These are phyloP conservation scores for Epinephelus awoara DNA, from an alignment of 2,797 vertebrate genomes.

Conservation along the genomic window DNA sequence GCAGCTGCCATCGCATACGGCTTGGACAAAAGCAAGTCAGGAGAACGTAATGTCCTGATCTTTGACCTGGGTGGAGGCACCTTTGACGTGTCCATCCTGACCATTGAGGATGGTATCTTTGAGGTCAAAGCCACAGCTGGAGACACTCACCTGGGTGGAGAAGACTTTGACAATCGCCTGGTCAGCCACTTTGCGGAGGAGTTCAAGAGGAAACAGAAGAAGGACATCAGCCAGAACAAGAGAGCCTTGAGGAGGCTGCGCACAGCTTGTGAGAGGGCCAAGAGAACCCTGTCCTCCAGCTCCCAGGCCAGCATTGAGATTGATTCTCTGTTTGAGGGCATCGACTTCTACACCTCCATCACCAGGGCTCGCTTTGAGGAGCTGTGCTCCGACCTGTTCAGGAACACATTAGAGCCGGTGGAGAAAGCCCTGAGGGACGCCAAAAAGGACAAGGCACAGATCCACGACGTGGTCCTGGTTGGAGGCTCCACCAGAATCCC, in stretches of 20 bases:
- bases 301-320: constrained; percentile 74
- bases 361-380: constrained; percentile 71
- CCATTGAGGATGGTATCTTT: constrained; percentile 73
- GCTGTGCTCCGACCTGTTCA: constrained; percentile 67
- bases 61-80: constrained; percentile 74
- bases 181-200: constrained; percentile 71
- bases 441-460: constrained; percentile 59
- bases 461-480: constrained; percentile 61
- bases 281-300: constrained; percentile 75
- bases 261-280: constrained; percentile 71
- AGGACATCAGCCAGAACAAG: constrained; percentile 72
- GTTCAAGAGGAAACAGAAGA: constrained; percentile 75
- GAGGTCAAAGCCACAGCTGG: constrained; percentile 73
- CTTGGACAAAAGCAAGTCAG: constrained; percentile 57
- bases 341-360: constrained; percentile 75
- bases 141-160: constrained; percentile 77
- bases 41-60: constrained; percentile 66
- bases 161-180: constrained; percentile 75
- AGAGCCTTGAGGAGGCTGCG: constrained; percentile 70
- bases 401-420: constrained; percentile 58
- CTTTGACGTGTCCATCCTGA: constrained; percentile 72
- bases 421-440: constrained; percentile 64
- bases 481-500: constrained; percentile 70
- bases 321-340: constrained; percentile 70
- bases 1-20: constrained; percentile 74